Evolutionary conservation across 2,797 vertebrate species (phyloP).

Genomic region (Tiaroga cobitis): DNA sequence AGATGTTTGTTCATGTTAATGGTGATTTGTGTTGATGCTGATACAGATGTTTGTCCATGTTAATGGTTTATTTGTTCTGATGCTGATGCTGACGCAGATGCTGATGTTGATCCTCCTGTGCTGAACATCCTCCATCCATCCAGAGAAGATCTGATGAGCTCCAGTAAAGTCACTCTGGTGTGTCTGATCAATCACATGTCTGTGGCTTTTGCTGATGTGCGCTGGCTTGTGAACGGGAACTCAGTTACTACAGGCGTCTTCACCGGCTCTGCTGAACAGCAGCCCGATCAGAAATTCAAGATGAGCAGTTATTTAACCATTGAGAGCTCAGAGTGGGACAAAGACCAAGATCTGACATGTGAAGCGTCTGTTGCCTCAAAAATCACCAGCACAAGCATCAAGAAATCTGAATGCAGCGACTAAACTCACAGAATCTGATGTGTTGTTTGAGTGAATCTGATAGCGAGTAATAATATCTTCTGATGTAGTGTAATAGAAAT

Average conservation of each 20-base stretch:
- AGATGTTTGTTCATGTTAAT: background rate
- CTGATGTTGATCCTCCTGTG: constrained; percentile 36
- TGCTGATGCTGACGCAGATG: constrained; percentile 23
- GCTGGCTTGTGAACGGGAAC: constrained; percentile 43
- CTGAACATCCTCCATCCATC: constrained; percentile 72
- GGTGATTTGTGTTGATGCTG: background rate
- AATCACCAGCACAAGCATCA: background rate
- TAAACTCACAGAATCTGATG: background rate
- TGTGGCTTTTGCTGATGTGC: constrained; percentile 36
- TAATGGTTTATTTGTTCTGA: background rate
- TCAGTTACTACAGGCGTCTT: constrained; percentile 40
- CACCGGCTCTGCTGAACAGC: constrained; percentile 41
- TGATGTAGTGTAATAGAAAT: background rate
- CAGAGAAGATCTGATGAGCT: constrained; percentile 63
- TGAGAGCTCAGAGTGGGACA: constrained; percentile 47
- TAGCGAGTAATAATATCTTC: too few relatives aligned
- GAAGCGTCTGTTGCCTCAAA: background rate
- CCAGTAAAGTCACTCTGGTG: constrained; percentile 63
- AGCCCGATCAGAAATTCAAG: constrained; percentile 45
- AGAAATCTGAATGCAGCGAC: constrained; percentile 29
- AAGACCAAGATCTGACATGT: constrained; percentile 23
- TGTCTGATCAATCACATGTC: constrained; percentile 38
- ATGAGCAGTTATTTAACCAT: constrained; percentile 53
- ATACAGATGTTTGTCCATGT: background rate
- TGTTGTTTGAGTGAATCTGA: background rate